phyloP scores from a whole-genome alignment of 1,140 invertebrate species.

The Cataglyphis hispanica region DNA sequence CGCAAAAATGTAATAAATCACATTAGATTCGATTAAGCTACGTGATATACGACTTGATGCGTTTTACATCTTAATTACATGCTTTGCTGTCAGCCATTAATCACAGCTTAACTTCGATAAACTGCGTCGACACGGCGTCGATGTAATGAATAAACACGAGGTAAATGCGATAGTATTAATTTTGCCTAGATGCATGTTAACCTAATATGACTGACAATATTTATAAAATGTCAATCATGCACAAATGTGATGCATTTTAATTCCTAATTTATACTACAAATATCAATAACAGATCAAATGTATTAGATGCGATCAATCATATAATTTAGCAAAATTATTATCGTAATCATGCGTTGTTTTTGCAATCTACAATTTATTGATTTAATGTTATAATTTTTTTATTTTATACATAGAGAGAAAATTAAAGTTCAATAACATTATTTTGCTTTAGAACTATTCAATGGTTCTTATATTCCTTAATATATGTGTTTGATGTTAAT shows the following conservation, averaged over 20 bases:
- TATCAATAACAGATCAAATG: not conserved
- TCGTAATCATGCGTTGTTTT: not conserved
- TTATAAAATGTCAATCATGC: slow-evolving; percentile 18
- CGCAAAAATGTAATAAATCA: not conserved
- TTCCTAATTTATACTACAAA: not conserved
- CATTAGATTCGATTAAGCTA: not conserved
- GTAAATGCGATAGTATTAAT: slow-evolving; percentile 7
- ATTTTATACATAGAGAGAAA: not conserved
- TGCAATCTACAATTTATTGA: not conserved
- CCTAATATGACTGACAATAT: not conserved
- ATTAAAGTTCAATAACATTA: not conserved
- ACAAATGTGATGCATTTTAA: slow-evolving; percentile 5
- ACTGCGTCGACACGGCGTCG: not conserved
- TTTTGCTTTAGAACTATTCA: not conserved
- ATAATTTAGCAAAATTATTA: not conserved
- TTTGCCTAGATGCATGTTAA: not conserved
- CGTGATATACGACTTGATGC: not conserved
- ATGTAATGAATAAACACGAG: slow-evolving; percentile 45
- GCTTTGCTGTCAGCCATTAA: slow-evolving; percentile 23
- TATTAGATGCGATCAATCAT: not conserved
- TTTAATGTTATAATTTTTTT: not conserved
- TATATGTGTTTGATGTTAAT: not conserved
- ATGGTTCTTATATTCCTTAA: no score
- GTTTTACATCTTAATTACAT: slow-evolving; percentile 40
- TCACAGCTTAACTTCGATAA: slow-evolving; percentile 26